Conservation (phyloP, 1,140 invertebrate genomes). For the Psilanteris sp. region DNA sequence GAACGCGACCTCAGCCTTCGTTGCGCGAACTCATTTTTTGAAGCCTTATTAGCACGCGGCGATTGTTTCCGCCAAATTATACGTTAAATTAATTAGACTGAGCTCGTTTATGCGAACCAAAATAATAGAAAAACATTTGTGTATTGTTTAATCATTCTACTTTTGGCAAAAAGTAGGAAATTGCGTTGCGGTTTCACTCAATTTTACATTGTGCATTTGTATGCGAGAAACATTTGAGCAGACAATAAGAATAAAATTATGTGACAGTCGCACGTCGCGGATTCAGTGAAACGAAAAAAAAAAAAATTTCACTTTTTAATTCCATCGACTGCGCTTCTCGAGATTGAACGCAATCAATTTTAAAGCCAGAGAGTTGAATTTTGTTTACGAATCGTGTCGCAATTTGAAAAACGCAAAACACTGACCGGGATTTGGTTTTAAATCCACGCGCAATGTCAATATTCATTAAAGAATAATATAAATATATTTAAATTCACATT, state of each 20-base stretch:
- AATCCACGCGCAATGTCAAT: too few relatives aligned
- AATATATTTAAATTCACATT: too few relatives aligned
- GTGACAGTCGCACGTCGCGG: slow-evolving; percentile 1
- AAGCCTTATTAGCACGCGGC: slow-evolving; percentile 16
- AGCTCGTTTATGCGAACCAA: too few relatives aligned
- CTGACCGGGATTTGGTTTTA: too few relatives aligned
- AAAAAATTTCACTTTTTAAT: slow-evolving; percentile 14
- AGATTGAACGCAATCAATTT: too few relatives aligned
- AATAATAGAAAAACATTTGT: slow-evolving; percentile 9
- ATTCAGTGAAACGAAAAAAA: neutral
- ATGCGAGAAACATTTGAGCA: slow-evolving; percentile 1
- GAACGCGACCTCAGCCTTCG: slow-evolving; percentile 50
- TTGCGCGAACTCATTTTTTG: slow-evolving; percentile 11
- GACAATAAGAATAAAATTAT: slow-evolving; percentile 15
- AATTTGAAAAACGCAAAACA: too few relatives aligned
- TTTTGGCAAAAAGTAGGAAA: slow-evolving; percentile 26
- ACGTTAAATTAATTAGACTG: slow-evolving; percentile 9
- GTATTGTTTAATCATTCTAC: slow-evolving; percentile 14
- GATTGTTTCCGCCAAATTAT: slow-evolving; percentile 11
- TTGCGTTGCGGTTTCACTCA: slow-evolving; percentile 9
- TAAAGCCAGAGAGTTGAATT: too few relatives aligned
- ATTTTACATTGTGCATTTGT: slow-evolving; percentile 25
- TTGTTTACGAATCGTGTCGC: too few relatives aligned
- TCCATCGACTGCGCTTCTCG: neutral
- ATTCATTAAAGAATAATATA: too few relatives aligned